phyloP scores from a whole-genome alignment of 1,140 invertebrate species.

The Bombus terrestris region DNA sequence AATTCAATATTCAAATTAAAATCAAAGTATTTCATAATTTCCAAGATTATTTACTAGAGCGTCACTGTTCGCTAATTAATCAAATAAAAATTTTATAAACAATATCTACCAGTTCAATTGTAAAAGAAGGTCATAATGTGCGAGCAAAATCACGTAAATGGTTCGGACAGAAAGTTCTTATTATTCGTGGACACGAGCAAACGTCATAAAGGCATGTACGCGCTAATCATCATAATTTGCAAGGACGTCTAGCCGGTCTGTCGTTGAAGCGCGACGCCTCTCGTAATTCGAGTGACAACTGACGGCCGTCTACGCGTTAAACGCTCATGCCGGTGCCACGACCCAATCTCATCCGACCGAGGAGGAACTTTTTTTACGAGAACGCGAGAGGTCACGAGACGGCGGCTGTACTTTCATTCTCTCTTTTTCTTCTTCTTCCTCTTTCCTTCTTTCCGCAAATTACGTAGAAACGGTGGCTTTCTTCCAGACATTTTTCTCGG shows the following conservation, averaged over 20 bases:
- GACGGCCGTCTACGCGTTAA: slow-evolving; percentile 51
- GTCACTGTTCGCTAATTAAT: too few species aligned
- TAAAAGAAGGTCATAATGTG: too few species aligned
- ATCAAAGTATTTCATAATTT: too few species aligned
- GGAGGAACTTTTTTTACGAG: slow-evolving; percentile 32
- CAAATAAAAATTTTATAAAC: too few species aligned
- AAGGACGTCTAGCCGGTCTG: slow-evolving; percentile 47
- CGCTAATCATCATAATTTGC: slow-evolving; percentile 63
- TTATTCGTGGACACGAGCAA: slow-evolving; percentile 21
- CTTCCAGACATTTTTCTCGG: slow-evolving; percentile 60
- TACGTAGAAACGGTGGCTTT: slow-evolving; percentile 55
- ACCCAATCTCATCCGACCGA: slow-evolving; percentile 58
- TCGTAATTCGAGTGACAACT: slow-evolving; percentile 56
- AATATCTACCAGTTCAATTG: too few species aligned
- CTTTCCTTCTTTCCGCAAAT: slow-evolving; percentile 46
- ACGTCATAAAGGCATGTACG: slow-evolving; percentile 41
- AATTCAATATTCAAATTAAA: background rate
- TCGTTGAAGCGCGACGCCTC: slow-evolving; percentile 49
- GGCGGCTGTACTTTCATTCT: background rate
- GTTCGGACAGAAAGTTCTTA: background rate
- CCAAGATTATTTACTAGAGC: too few species aligned
- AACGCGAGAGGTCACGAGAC: slow-evolving; percentile 53
- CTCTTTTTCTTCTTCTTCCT: background rate
- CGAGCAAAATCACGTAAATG: background rate
- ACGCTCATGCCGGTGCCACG: slow-evolving; percentile 30